Conservation (phyloP, 2,888 invertebrate genomes). For the Eristalinus sepulchralis region DNA sequence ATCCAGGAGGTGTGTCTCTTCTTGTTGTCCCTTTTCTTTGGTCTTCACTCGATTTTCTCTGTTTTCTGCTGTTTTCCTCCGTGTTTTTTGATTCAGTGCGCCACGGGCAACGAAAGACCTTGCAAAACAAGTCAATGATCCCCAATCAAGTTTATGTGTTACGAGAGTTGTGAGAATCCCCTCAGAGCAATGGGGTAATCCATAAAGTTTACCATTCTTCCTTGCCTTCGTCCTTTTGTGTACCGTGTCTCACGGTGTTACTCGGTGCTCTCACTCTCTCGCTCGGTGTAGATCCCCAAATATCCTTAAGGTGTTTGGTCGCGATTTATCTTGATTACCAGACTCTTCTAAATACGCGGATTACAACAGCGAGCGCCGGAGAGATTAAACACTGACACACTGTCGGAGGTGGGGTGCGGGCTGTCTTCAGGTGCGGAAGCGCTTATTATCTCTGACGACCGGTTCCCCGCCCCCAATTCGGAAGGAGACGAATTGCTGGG, state of each 20-base stretch:
- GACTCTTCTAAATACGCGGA: constrained; percentile 62
- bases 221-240: neutral
- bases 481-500: constrained; percentile 45
- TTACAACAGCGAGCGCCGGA: constrained; percentile 47
- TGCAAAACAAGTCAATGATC: constrained; percentile 66
- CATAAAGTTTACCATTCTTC: constrained; percentile 54
- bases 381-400: constrained; percentile 21
- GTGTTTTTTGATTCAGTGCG: constrained; percentile 32
- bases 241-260: neutral
- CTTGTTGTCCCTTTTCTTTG: neutral
- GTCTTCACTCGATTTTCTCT: neutral
- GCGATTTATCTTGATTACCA: constrained; percentile 71
- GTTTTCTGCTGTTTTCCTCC: neutral
- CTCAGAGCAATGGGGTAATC: constrained; percentile 57
- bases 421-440: constrained; percentile 28
- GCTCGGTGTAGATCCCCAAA: constrained; percentile 43
- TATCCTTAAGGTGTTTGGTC: constrained; percentile 58
- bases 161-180: constrained; percentile 48
- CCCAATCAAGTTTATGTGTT: constrained; percentile 63
- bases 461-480: neutral
- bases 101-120: constrained; percentile 59
- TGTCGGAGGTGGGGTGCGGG: constrained; percentile 13
- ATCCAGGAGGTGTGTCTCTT: constrained; percentile 39
- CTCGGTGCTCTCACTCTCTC: neutral
- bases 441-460: constrained; percentile 29